Evolutionary conservation across 2,797 vertebrate species (phyloP).

Genomic region (Anas georgica): DNA sequence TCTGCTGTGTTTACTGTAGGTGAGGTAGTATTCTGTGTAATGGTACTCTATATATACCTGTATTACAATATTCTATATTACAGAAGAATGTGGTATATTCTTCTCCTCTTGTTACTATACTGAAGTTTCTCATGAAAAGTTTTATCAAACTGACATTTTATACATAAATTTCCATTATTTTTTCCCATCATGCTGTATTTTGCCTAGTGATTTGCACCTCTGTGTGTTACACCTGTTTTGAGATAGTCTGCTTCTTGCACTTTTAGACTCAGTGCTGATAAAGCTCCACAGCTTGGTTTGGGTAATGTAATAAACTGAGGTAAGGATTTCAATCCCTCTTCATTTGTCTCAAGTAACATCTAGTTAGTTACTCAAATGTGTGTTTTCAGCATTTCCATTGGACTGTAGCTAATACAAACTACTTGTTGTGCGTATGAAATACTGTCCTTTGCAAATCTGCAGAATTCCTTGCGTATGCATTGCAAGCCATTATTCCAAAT

Average conservation of each 20-base stretch:
- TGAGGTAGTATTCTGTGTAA: not conserved
- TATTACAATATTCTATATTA: not conserved
- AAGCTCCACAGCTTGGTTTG: not conserved
- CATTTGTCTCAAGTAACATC: not conserved
- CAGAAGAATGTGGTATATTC: not conserved
- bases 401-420: not conserved
- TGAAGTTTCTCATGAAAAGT: not conserved
- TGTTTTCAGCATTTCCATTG: not conserved
- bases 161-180: not conserved
- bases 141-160: not conserved
- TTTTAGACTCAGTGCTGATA: not conserved
- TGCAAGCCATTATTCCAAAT: slow-evolving; percentile 11
- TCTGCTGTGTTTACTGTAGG: not conserved
- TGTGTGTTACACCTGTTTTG: not conserved
- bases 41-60: not conserved
- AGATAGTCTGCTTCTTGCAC: not conserved
- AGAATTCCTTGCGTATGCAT: not conserved
- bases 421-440: not conserved
- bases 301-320: not conserved
- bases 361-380: not conserved
- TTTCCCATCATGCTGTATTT: not conserved
- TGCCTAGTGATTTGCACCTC: not conserved
- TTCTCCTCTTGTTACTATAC: not conserved
- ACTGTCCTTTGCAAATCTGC: not conserved
- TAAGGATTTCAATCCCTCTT: not conserved